Percentiles rank a stretch among this genome's conserved stretches.
phyloP scores from a whole-genome alignment of 2,113 vertebrate species.

The Aythya baeri region DNA sequence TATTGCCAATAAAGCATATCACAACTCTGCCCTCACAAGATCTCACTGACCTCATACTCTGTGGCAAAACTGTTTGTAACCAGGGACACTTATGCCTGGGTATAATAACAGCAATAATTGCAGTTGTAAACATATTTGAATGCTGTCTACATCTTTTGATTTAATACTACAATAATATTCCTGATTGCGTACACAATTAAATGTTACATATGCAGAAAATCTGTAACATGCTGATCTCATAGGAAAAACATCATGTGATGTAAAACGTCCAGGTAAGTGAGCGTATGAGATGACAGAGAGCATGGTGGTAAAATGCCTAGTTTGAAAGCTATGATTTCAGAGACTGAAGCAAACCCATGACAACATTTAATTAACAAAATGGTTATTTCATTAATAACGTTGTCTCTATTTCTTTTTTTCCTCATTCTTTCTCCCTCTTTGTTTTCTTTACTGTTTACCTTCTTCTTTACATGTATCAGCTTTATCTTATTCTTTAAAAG shows the following conservation, averaged over 20 bases:
- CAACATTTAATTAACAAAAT: neutral
- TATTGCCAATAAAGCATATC: neutral
- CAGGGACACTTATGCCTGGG: neutral
- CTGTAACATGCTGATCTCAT: neutral
- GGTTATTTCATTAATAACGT: neutral
- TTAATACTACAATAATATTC: neutral
- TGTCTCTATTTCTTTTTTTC: neutral
- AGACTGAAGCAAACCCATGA: neutral
- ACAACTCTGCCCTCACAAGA: neutral
- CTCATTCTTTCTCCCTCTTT: neutral
- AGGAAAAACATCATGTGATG: neutral
- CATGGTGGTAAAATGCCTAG: neutral
- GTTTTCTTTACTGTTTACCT: neutral
- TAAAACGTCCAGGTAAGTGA: neutral
- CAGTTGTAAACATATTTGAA: neutral
- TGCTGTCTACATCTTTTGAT: neutral
- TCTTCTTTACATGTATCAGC: neutral
- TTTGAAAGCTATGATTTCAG: neutral
- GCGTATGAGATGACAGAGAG: neutral
- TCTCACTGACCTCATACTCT: neutral
- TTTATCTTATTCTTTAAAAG: neutral
- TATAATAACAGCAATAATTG: neutral
- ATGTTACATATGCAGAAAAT: neutral
- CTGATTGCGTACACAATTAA: neutral
- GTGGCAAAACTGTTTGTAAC: neutral